Percentiles rank a stretch among this genome's conserved stretches.
These are phyloP conservation scores for Rhea pennata DNA, from an alignment of 2,113 vertebrate genomes.

Conservation along the genomic window DNA sequence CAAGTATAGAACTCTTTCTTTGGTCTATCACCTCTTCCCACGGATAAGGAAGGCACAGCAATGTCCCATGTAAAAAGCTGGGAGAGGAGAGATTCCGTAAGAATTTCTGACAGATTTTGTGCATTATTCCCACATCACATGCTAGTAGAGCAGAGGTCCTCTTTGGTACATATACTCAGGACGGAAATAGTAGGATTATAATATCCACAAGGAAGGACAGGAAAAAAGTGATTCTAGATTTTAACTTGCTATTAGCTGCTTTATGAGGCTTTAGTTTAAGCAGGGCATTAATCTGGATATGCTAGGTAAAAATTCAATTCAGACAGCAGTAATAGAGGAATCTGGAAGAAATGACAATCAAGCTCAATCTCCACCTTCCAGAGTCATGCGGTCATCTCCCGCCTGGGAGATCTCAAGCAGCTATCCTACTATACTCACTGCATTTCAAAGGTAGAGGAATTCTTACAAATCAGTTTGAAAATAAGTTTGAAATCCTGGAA, in stretches of 20 bases:
- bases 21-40: neutral
- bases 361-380: neutral
- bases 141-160: neutral
- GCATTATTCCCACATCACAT: neutral
- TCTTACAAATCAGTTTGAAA: neutral
- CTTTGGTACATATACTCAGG: accelerated
- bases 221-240: neutral
- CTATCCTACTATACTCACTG: neutral
- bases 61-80: accelerated
- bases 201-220: neutral
- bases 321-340: neutral
- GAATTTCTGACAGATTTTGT: too few species aligned
- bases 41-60: neutral
- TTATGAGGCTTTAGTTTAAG: neutral
- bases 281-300: neutral
- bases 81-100: neutral
- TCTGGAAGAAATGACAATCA: neutral
- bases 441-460: neutral
- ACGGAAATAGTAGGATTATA: accelerated
- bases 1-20: neutral
- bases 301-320: neutral
- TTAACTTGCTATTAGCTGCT: neutral
- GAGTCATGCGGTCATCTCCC: neutral
- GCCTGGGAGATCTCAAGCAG: neutral
- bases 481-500: neutral